Percentiles rank a stretch among this genome's conserved stretches.
These are phyloP conservation scores for Drosophila affinis DNA, from an alignment of 2,888 invertebrate species.

Conservation along the genomic window DNA sequence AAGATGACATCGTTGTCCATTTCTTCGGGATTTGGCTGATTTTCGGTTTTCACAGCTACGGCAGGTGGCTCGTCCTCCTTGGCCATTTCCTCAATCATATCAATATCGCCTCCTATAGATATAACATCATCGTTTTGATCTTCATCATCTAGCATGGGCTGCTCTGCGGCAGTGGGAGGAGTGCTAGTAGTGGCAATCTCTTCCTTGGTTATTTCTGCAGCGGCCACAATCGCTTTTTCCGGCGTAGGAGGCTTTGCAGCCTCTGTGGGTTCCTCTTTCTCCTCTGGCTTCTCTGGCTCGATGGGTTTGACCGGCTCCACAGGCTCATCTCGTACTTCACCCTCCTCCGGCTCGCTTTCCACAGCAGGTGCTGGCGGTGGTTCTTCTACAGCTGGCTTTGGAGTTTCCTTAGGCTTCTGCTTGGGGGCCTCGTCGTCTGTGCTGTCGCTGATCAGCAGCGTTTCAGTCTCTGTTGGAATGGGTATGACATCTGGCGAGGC, in stretches of 20 bases:
- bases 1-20: conserved; percentile 77
- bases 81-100: conserved; percentile 82
- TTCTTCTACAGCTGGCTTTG: background rate
- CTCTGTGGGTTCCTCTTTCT: background rate
- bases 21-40: conserved; percentile 48
- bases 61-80: conserved; percentile 58
- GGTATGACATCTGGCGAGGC: conserved; percentile 83
- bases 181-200: background rate
- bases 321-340: conserved; percentile 59
- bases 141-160: conserved; percentile 82
- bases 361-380: conserved; percentile 44
- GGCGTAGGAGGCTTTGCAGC: background rate
- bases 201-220: background rate
- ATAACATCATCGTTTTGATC: conserved; percentile 83
- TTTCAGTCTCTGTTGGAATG: conserved; percentile 84
- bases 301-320: conserved; percentile 11
- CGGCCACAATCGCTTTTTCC: background rate
- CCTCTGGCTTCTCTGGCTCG: conserved; percentile 1
- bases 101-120: conserved; percentile 83
- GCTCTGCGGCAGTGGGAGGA: conserved; percentile 61
- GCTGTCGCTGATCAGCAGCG: conserved; percentile 85
- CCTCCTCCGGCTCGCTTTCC: conserved; percentile 75
- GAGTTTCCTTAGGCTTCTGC: conserved; percentile 4
- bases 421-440: conserved; percentile 81
- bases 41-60: conserved; percentile 57